Evolutionary conservation across 2,888 invertebrate genomes (phyloP), one percentile per base, ranked within the genome.

Genomic region (Ophraella communa): DNA sequence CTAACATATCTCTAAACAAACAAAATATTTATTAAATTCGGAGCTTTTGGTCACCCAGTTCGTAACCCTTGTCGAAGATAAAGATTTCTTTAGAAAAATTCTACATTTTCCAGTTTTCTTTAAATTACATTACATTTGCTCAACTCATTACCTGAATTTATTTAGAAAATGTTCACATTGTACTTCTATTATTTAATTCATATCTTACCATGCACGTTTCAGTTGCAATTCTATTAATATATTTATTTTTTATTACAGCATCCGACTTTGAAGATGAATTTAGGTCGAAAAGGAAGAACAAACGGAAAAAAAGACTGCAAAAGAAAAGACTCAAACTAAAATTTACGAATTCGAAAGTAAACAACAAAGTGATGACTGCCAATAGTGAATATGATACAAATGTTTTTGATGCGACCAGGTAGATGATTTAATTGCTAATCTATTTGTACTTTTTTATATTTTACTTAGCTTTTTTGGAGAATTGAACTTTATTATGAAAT

Each of bases 301-400:
- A 53, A 23, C 54, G 39, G 42, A 57, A 51, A 20, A 54, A 47
- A 42, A 64, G 53, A 42, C 49, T 18, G 33, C 14, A 20, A 14
- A 35, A 27, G 24, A 11, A 11, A 7, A 44, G 58, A 45, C 60
- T 27, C 2, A 7, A 2, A 8, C 10, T 27, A 64, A 57, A 57
- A 4, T 42, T 27, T 65, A 52, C 53, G n/a, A 24, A 51, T 49
- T 20, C 8, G 30, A 30, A 33, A 20, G 35, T 56, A 49, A 18
- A 20, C 27, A 49, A 42, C 27, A 45, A 60, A 21, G 10, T 33
- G 14, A 57, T 7, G 61, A 65, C 68, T 65, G 65, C 65, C 68
- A 68, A 53, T 66, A 63, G 57, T 57, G 39, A 63, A 55, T 49
- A 60, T 17, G 35, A 45, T 53, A 49, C 64, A 51, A 44, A 57